Evolutionary conservation across 2,113 vertebrate species (phyloP).

Genomic region (Macaca nemestrina): DNA sequence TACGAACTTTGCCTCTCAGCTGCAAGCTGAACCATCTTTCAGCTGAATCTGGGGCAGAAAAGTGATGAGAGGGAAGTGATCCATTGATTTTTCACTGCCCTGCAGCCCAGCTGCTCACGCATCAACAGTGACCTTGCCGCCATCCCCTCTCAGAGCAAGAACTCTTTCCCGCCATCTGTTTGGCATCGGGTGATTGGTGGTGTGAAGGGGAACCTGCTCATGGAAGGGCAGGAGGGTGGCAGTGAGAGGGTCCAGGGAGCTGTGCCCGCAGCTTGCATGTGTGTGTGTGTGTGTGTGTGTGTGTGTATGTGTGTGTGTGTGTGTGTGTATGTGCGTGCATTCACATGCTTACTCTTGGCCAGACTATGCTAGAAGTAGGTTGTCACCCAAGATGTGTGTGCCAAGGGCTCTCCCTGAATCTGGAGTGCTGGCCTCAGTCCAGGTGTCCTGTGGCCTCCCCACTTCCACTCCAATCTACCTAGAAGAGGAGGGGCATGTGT

Average conservation of each 20-base stretch:
- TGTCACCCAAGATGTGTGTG: not conserved
- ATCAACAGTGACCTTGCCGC: conserved; percentile 63
- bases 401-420: not conserved
- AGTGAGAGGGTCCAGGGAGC: not conserved
- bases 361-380: not conserved
- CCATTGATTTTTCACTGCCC: conserved; percentile 42
- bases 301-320: accelerated
- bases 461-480: not conserved
- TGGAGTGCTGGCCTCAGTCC: not conserved
- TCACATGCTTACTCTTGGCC: not conserved
- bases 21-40: not conserved
- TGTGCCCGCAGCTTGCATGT: not conserved
- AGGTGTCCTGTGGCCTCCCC: not conserved
- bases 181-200: not conserved
- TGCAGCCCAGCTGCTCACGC: not conserved
- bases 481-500: not conserved
- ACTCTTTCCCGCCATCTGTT: conserved; percentile 63
- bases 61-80: not conserved
- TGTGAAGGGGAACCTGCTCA: not conserved
- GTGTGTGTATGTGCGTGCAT: accelerated
- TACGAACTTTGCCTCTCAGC: not conserved
- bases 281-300: too few relatives aligned
- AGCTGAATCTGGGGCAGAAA: not conserved
- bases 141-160: not conserved
- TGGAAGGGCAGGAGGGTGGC: not conserved